A percentile compares a stretch with the other conserved stretches of the same genome.
Evolutionary conservation across 2,888 invertebrate genomes (phyloP).

Genomic region (Pollenia amentaria): DNA sequence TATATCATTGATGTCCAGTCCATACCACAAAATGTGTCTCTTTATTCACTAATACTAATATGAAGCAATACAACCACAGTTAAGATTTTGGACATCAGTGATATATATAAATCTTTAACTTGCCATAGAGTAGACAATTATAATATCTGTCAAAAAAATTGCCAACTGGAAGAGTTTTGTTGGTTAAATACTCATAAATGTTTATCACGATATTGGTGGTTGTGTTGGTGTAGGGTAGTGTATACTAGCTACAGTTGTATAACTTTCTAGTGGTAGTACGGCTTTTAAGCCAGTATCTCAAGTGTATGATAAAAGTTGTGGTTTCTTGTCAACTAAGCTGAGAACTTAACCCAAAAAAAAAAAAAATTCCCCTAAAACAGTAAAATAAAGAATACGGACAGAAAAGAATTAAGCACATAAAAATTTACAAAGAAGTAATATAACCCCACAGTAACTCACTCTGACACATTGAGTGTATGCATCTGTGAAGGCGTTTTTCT

Average conservation of each 20-base stretch:
- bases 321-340: conserved; percentile 52
- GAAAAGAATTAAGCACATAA: no score
- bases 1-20: no score
- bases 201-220: conserved; percentile 13
- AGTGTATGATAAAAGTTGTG: conserved; percentile 64
- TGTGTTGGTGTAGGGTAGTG: background rate
- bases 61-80: no score
- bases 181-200: conserved; percentile 25
- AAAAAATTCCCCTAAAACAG: background rate
- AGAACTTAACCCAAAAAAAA: conserved; percentile 38
- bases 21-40: no score
- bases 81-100: no score
- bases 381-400: no score
- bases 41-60: no score
- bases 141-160: background rate
- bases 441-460: conserved; percentile 23
- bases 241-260: background rate
- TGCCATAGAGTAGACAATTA: no score
- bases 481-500: conserved; percentile 47
- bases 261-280: no score
- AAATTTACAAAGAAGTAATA: conserved; percentile 20
- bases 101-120: no score
- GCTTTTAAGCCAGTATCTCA: conserved; percentile 52
- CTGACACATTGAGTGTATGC: conserved; percentile 31
- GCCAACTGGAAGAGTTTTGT: background rate